These are phyloP conservation scores for Caenorhabditis drosophilae DNA, from an alignment of 2,888 invertebrate genomes.

Conservation along the genomic window DNA sequence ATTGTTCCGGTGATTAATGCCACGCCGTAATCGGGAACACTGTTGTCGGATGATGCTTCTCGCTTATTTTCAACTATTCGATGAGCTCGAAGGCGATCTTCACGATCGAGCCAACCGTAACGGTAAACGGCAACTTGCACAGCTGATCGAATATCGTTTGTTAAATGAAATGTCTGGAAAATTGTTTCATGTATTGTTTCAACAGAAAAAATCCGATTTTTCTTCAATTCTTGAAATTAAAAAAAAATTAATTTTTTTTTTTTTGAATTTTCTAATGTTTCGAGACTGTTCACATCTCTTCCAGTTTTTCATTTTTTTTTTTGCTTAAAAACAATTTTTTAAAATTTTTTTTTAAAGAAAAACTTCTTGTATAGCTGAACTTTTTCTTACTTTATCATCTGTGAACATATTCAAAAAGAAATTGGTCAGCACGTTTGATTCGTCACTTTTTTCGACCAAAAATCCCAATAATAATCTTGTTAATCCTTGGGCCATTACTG, in stretches of 20 bases:
- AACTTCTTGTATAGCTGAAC: too few relatives aligned
- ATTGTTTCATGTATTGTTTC: not conserved
- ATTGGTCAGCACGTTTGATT: conserved; percentile 14
- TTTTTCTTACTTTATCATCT: conserved; percentile 8
- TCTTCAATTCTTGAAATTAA: too few relatives aligned
- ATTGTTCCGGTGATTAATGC: not conserved
- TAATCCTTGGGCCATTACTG: conserved; percentile 20
- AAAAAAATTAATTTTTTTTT: too few relatives aligned
- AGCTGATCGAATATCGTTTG: conserved; percentile 28
- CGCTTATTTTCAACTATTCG: too few relatives aligned
- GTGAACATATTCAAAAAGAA: conserved; percentile 35
- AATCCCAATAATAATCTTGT: conserved; percentile 18
- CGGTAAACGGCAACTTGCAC: conserved; percentile 11
- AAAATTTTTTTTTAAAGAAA: too few relatives aligned
- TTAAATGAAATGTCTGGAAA: conserved; percentile 19
- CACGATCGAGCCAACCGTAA: not conserved
- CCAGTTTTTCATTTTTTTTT: too few relatives aligned
- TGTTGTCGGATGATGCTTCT: too few relatives aligned
- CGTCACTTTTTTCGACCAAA: conserved; percentile 7
- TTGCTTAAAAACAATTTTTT: too few relatives aligned
- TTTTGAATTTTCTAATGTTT: not conserved
- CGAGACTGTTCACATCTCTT: not conserved
- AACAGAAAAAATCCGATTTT: too few relatives aligned
- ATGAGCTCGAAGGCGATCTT: not conserved
- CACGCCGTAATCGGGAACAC: too few relatives aligned